phyloP scores from a whole-genome alignment of 2,888 invertebrate genomes.

The Andricus curvator region DNA sequence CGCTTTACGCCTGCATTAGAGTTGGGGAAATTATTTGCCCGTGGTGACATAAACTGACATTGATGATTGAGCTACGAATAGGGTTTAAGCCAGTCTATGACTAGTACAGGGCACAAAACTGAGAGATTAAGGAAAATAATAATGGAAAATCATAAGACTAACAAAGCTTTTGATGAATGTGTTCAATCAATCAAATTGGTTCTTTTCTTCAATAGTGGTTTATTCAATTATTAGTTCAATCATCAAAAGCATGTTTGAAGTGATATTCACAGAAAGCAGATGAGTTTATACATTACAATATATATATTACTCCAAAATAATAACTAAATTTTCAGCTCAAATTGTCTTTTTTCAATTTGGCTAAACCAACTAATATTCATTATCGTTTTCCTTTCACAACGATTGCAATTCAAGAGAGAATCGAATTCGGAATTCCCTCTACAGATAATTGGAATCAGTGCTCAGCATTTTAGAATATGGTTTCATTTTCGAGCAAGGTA shows the following conservation, averaged over 20 bases:
- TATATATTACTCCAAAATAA: background rate
- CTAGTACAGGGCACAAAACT: constrained; percentile 1
- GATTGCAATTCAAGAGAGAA: background rate
- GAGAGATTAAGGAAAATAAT: background rate
- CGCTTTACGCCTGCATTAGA: background rate
- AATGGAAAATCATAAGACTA: background rate
- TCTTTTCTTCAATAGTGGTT: background rate
- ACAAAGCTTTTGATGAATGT: background rate
- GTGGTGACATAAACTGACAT: constrained; percentile 16
- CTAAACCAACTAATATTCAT: background rate
- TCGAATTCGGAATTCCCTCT: background rate
- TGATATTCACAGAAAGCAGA: background rate
- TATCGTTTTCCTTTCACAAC: background rate
- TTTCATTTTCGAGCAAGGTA: constrained; percentile 10
- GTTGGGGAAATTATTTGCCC: constrained; percentile 20
- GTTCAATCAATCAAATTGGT: background rate
- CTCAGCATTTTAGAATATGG: constrained; percentile 14
- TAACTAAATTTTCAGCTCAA: background rate
- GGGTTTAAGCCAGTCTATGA: background rate
- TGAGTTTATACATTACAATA: background rate
- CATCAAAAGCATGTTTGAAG: background rate
- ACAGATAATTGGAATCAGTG: background rate
- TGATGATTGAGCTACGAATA: constrained; percentile 13
- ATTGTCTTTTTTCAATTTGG: background rate
- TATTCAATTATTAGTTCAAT: background rate